A percentile compares a stretch with the other conserved stretches of the same genome.
phyloP scores from a whole-genome alignment of 2,888 invertebrate genomes.

The Nomada hirtipes region DNA sequence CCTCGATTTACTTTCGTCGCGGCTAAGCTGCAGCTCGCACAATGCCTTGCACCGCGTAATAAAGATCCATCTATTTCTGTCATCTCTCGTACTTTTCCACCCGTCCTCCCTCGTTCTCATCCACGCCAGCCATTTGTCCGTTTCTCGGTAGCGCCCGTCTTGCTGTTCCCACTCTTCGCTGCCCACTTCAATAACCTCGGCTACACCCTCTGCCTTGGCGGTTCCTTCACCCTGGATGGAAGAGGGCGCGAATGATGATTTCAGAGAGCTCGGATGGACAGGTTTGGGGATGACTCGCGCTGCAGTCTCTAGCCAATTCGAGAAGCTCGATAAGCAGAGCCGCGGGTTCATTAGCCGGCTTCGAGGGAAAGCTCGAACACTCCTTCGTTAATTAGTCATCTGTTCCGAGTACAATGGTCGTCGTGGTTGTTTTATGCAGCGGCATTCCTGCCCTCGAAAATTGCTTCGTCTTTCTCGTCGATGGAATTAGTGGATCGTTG shows the following conservation, averaged over 20 bases:
- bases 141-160: too few relatives aligned
- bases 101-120: constrained; percentile 43
- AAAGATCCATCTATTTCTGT: constrained; percentile 60
- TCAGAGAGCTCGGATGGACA: constrained; percentile 62
- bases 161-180: constrained; percentile 2
- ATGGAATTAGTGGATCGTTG: not conserved
- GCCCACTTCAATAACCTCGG: constrained; percentile 37
- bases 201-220: constrained; percentile 11
- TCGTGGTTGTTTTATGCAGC: constrained; percentile 29
- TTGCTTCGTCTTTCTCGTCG: constrained; percentile 15
- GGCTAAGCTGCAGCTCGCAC: constrained; percentile 33
- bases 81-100: constrained; percentile 43
- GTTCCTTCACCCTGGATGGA: constrained; percentile 28
- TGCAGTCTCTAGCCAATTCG: constrained; percentile 71
- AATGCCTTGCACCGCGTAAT: constrained; percentile 48
- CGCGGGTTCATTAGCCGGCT: constrained; percentile 72
- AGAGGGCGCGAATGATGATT: constrained; percentile 74
- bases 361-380: constrained; percentile 61
- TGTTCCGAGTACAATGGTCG: constrained; percentile 35
- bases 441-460: constrained; percentile 11
- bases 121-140: not conserved
- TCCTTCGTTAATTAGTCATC: constrained; percentile 76
- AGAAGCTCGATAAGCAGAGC: constrained; percentile 67
- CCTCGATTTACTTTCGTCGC: constrained; percentile 51
- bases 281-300: constrained; percentile 66